These are phyloP conservation scores for Cacoxenus indagator DNA, from an alignment of 2,888 invertebrate genomes.

Conservation along the genomic window DNA sequence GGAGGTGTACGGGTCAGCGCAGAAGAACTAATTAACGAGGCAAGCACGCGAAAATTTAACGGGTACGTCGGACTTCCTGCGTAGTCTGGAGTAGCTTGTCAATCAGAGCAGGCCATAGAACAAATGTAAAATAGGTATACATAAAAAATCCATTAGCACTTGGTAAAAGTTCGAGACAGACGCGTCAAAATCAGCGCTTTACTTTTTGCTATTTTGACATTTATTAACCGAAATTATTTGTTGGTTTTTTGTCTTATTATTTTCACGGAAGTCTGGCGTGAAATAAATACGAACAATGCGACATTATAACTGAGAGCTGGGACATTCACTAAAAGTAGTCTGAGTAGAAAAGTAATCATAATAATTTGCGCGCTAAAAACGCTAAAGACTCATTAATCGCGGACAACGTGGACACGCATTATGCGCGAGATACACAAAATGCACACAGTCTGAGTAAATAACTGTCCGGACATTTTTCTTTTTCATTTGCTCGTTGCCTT, in stretches of 20 bases:
- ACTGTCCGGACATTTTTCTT: conserved; percentile 7
- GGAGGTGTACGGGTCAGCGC: conserved; percentile 50
- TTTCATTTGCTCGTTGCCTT: neutral
- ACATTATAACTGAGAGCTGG: neutral
- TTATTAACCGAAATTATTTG: conserved; percentile 46
- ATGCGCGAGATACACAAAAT: conserved; percentile 9
- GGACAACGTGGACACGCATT: conserved; percentile 11
- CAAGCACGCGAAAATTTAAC: conserved; percentile 19
- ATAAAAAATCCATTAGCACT: conserved; percentile 58
- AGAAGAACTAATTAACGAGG: conserved; percentile 60
- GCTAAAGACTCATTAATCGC: conserved; percentile 66
- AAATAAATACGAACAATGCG: too few relatives aligned
- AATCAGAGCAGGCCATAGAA: neutral
- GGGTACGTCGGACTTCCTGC: conserved; percentile 13
- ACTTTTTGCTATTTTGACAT: conserved; percentile 49
- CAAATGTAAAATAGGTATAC: conserved; percentile 15
- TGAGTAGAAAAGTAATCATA: conserved; percentile 46
- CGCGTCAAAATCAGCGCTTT: conserved; percentile 61
- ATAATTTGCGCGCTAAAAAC: conserved; percentile 54
- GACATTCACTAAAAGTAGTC: neutral
- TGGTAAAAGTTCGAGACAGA: conserved; percentile 59
- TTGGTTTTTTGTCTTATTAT: conserved; percentile 1
- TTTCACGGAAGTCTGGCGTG: neutral
- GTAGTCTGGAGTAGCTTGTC: neutral
- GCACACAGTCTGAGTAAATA: conserved; percentile 23